Conservation (phyloP, 2,797 vertebrate genomes). For the Anguilla megastoma region DNA sequence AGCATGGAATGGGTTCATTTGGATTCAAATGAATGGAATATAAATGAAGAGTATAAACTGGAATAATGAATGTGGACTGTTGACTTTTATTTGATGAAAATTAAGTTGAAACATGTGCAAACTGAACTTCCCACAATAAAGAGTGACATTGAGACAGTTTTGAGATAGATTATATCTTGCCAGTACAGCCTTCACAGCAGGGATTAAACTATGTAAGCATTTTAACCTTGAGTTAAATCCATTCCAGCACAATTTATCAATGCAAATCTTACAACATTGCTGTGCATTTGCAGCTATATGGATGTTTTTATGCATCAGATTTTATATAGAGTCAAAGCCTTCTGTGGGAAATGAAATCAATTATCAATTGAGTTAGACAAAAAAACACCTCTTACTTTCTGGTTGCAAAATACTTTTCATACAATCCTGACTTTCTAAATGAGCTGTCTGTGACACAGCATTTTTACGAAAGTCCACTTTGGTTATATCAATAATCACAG, state of each 20-base stretch:
- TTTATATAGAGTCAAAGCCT: not conserved
- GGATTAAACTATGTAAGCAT: not conserved
- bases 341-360: not conserved
- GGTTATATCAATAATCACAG: constrained; percentile 23
- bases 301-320: not conserved
- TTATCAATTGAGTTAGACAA: not conserved
- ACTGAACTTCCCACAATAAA: not conserved
- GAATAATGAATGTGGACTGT: not conserved
- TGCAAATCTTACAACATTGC: not conserved
- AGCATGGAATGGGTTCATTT: no score
- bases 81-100: not conserved
- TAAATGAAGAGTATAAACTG: not conserved
- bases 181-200: not conserved
- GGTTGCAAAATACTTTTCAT: not conserved
- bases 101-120: not conserved
- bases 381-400: not conserved
- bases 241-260: not conserved
- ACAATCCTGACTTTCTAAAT: not conserved
- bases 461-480: constrained; percentile 7
- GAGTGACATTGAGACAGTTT: not conserved
- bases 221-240: constrained; percentile 4
- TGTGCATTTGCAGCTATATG: not conserved
- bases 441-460: not conserved
- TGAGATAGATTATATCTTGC: not conserved
- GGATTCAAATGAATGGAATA: not conserved